Evolutionary conservation across 2,888 invertebrate species (phyloP).

Genomic region (Platycheirus rosarum): DNA sequence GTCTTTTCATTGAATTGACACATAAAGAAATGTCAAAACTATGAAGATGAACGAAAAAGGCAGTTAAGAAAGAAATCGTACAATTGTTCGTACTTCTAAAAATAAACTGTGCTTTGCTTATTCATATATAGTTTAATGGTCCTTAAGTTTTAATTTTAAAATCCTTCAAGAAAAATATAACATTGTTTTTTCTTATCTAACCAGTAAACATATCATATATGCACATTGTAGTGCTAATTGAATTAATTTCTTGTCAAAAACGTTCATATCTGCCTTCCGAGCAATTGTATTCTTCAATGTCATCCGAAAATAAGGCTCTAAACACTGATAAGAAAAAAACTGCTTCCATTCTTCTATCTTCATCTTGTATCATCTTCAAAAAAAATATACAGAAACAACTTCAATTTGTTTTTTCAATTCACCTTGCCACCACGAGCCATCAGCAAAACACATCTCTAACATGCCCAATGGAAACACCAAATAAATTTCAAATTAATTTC

Average conservation of each 20-base stretch:
- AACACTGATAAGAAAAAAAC: conserved; percentile 30
- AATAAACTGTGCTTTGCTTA: too few relatives aligned
- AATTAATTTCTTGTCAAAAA: neutral
- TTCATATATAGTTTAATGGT: too few relatives aligned
- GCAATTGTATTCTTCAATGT: conserved; percentile 27
- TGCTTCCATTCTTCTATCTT: neutral
- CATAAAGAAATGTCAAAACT: too few relatives aligned
- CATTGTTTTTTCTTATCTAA: too few relatives aligned
- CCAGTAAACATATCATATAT: too few relatives aligned
- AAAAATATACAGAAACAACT: neutral
- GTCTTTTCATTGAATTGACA: too few relatives aligned
- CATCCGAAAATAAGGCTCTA: conserved; percentile 26
- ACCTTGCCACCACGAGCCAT: conserved; percentile 7
- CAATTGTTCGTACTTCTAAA: too few relatives aligned
- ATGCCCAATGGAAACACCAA: neutral
- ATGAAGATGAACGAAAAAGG: too few relatives aligned
- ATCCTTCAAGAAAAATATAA: too few relatives aligned
- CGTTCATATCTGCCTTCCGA: conserved; percentile 15
- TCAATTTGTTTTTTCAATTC: conserved; percentile 8
- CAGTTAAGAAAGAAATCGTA: too few relatives aligned
- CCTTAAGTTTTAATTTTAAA: too few relatives aligned
- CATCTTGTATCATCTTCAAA: neutral
- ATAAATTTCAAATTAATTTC: neutral
- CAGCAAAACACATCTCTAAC: conserved; percentile 2
- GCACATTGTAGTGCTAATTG: too few relatives aligned